Base-by-base conservation (phyloP, 2,888 invertebrate species). In the Toxonevra muliebris region DNA sequence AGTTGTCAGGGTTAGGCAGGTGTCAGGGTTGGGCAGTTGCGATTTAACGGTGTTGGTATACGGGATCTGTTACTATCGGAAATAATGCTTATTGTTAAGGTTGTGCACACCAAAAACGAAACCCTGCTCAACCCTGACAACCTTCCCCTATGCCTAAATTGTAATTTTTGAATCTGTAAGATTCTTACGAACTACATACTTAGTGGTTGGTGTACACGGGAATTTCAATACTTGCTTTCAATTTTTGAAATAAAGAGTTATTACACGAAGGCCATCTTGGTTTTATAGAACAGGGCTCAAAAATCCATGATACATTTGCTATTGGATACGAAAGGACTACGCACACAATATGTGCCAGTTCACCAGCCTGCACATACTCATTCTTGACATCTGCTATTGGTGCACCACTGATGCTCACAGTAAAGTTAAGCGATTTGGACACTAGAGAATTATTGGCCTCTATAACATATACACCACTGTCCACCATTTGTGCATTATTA, bases 391-490 rank as follows among this genome's bases (percentile, higher is more conserved):
- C 74, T 0, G 87, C 84, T 1, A 83, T 76, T 0, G 90, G 90
- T 73, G 84, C 86, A 59, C 87, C 90, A 87, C 76, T 73, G 19
- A 91, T 88, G 30, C 86, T 85, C 2, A 91, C 80, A 52, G 86
- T 86, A 58, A 90, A 87, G 58, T 85, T 82, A 3, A 88, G 73
- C 1, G 76, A 77, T 71, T 87, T 84, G 0, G 80, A 79, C 52
- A 81, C 80, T 19, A 84, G 76, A 5, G 80, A 81, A 75, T 89
- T 90, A 8, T 78, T 79, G 0, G 88, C 90, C 48, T 83, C 82
- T 5, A 91, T 81, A 0, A 83, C 81, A 77, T 91, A 92, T 17
- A 79, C 79, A n/a, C 92, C 92, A 69, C 87, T 87, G 78, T 92
- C 89, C 5, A 77, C 73, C 4, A 90, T 78, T 20, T 82, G 82